A percentile compares a stretch with the other conserved stretches of the same genome.
phyloP scores from a whole-genome alignment of 2,113 vertebrate species.

The Myiopsitta monachus region DNA sequence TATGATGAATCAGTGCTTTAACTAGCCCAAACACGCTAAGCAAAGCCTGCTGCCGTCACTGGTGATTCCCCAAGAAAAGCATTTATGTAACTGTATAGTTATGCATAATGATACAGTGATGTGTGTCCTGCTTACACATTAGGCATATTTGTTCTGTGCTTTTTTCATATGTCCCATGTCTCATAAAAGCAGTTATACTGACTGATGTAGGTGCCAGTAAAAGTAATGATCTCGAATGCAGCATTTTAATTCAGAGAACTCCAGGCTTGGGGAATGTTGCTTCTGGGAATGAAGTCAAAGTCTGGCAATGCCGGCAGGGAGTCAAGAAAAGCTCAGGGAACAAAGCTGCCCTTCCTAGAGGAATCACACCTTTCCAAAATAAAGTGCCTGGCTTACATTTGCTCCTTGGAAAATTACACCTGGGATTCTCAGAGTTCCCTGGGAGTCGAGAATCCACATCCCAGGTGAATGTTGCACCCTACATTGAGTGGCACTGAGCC shows the following conservation, averaged over 20 bases:
- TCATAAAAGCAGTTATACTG: background rate
- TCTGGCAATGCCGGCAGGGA: background rate
- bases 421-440: background rate
- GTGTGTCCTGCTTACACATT: background rate
- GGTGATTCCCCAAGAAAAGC: slow-evolving; percentile 54
- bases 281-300: background rate
- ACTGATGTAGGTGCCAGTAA: background rate
- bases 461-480: background rate
- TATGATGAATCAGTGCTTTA: slow-evolving; percentile 46
- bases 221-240: background rate
- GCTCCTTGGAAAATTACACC: background rate
- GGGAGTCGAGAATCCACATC: background rate
- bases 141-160: background rate
- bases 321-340: background rate
- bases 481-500: background rate
- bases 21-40: slow-evolving; percentile 14
- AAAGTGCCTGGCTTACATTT: background rate
- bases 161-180: background rate
- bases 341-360: background rate
- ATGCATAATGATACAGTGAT: background rate
- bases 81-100: slow-evolving; percentile 45
- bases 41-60: slow-evolving; percentile 26
- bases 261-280: background rate
- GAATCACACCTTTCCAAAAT: background rate
- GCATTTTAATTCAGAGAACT: background rate